Evolutionary conservation across 2,888 invertebrate species (phyloP).

Genomic region (Pollenia angustigena): DNA sequence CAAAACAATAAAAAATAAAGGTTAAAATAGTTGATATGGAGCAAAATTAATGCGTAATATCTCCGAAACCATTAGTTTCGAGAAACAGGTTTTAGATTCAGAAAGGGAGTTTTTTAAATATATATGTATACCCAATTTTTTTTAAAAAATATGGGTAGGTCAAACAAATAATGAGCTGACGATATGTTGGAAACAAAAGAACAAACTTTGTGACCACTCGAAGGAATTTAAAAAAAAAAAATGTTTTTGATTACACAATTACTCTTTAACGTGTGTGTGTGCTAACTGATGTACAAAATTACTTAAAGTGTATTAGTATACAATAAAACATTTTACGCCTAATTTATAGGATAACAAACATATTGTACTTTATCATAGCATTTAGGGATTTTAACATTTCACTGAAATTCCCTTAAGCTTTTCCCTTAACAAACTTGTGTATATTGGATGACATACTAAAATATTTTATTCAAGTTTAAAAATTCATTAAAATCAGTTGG

Average conservation of each 20-base stretch:
- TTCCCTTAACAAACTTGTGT: conserved; percentile 14
- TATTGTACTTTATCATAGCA: neutral
- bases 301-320: neutral
- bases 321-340: conserved; percentile 13
- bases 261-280: neutral
- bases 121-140: no score
- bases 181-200: conserved; percentile 43
- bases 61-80: no score
- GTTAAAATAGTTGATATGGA: no score
- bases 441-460: neutral
- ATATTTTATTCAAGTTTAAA: neutral
- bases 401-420: neutral
- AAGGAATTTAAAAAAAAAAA: neutral
- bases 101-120: no score
- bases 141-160: no score
- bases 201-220: conserved; percentile 34
- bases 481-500: conserved; percentile 19
- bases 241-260: no score
- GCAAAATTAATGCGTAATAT: no score
- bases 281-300: neutral
- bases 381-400: neutral
- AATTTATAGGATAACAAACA: conserved; percentile 33
- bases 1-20: no score
- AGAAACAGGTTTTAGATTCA: no score
- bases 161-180: no score